A percentile compares a stretch with the other conserved stretches of the same genome.
Evolutionary conservation across 2,113 vertebrate species (phyloP).

Genomic region (Nycticebus coucang): DNA sequence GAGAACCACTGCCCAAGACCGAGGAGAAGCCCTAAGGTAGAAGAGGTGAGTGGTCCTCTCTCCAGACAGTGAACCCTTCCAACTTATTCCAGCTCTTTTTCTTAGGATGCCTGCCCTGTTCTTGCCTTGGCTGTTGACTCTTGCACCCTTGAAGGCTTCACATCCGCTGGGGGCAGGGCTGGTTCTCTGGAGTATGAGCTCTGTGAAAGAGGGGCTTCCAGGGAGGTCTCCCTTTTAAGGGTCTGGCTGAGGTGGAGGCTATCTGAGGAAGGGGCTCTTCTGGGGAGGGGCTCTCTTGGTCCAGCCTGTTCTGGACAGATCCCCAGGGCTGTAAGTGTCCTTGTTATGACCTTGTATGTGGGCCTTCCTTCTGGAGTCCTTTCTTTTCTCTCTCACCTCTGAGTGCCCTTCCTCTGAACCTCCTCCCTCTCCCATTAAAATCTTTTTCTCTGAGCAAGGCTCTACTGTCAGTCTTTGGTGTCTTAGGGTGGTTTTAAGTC

Average conservation of each 20-base stretch:
- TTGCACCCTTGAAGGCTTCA: neutral
- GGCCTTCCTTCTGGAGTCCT: neutral
- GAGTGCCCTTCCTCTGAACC: slow-evolving; percentile 16
- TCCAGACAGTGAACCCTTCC: neutral
- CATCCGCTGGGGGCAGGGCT: neutral
- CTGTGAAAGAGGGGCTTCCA: neutral
- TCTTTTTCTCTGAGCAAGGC: slow-evolving; percentile 8
- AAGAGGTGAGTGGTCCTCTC: neutral
- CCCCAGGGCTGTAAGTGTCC: neutral
- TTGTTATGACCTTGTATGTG: neutral
- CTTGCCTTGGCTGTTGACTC: neutral
- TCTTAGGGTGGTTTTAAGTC: slow-evolving; percentile 56
- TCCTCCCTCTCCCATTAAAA: slow-evolving; percentile 29
- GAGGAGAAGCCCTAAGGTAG: neutral
- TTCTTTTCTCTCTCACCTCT: neutral
- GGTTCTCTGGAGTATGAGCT: neutral
- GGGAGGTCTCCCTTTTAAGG: neutral
- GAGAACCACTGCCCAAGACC: no score
- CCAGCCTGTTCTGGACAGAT: no score
- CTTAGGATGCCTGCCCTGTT: fast-evolving
- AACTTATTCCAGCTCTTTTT: neutral
- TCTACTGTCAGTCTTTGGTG: slow-evolving; percentile 51
- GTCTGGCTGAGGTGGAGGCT: no score
- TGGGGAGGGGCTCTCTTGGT: neutral
- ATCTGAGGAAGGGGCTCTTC: neutral